phyloP scores from a whole-genome alignment of 2,888 invertebrate genomes.

The Hanleya hanleyi region DNA sequence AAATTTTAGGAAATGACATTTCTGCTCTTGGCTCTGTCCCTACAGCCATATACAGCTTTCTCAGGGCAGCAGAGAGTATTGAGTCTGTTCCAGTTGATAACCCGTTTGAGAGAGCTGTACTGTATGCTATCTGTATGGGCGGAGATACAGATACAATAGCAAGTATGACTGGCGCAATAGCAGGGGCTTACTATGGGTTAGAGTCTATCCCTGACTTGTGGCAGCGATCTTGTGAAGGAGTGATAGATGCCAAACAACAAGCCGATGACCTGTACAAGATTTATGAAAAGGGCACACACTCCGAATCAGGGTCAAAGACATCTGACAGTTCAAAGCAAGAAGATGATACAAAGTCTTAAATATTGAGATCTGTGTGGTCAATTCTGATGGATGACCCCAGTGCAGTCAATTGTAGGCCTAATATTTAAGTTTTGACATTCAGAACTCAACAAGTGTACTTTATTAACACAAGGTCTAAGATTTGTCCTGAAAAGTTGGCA shows the following conservation, averaged over 20 bases:
- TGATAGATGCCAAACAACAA: slow-evolving; percentile 75
- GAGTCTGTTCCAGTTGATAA: slow-evolving; percentile 66
- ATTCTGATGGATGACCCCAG: too few relatives aligned
- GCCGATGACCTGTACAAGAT: slow-evolving; percentile 74
- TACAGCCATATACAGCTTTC: slow-evolving; percentile 82
- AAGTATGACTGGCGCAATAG: slow-evolving; percentile 82
- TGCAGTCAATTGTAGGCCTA: too few relatives aligned
- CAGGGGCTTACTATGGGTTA: slow-evolving; percentile 81
- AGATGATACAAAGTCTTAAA: too few relatives aligned
- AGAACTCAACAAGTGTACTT: too few relatives aligned
- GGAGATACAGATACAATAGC: slow-evolving; percentile 87
- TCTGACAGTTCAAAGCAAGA: too few relatives aligned
- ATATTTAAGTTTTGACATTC: too few relatives aligned
- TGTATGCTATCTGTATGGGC: slow-evolving; percentile 82
- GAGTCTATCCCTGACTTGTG: slow-evolving; percentile 76
- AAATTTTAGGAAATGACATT: slow-evolving; percentile 77
- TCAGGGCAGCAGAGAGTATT: slow-evolving; percentile 68
- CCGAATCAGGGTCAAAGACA: too few relatives aligned
- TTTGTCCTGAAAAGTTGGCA: too few relatives aligned
- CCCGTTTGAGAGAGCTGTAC: slow-evolving; percentile 79
- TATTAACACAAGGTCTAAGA: too few relatives aligned
- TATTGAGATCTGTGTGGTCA: too few relatives aligned
- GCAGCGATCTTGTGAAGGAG: slow-evolving; percentile 79
- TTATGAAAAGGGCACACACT: neutral
- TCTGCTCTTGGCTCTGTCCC: slow-evolving; percentile 82